Base-by-base conservation (phyloP, 2,888 invertebrate species). In the Epirrhoe tristata region DNA sequence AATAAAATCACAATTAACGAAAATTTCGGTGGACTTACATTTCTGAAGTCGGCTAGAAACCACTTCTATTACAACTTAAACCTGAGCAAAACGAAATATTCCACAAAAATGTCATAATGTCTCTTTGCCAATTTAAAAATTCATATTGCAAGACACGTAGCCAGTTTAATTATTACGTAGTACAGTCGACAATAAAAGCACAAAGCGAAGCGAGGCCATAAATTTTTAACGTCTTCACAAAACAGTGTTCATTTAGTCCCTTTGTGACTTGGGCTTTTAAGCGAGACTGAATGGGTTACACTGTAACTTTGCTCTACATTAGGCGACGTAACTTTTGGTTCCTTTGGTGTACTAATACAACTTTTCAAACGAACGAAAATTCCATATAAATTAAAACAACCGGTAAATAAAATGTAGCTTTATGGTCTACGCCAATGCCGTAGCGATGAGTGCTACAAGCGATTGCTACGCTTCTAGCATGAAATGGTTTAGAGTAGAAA, bases 201-300 rank as follows among this genome's bases (percentile, higher is more conserved):
- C 81, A 84, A 87, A 86, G 87, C 82, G 80, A 80, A 76, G 78
- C 76, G 79, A 70, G 74, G 71, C 80, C 79, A 84, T 91, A 89
- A 87, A 90, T 89, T 88, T 89, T 91, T 91, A 90, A 91, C 83
- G 86, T 86, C 86, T 85, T 89, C 83, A 82, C 84, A 80, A 88
- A 89, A 86, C 85, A 80, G 72, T 78, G 81, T 83, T 84, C 84
- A 81, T 84, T 87, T 83, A 81, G 82, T 82, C 82, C 81, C 84
- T 85, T 84, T 85, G 84, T 76, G 76, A 72, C 67, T 66, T 52
- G 16, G 39, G 56, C 62, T 62, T 56, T 58, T 54, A 55, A 58
- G 54, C 50, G 54, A 54, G 53, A 52, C 52, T 52, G 57, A 81
- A 78, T 75, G 77, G 73, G 76, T 74, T 74, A 75, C 70, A 77